Conservation (phyloP, 2,888 invertebrate genomes). For the Notodonta ziczac region DNA sequence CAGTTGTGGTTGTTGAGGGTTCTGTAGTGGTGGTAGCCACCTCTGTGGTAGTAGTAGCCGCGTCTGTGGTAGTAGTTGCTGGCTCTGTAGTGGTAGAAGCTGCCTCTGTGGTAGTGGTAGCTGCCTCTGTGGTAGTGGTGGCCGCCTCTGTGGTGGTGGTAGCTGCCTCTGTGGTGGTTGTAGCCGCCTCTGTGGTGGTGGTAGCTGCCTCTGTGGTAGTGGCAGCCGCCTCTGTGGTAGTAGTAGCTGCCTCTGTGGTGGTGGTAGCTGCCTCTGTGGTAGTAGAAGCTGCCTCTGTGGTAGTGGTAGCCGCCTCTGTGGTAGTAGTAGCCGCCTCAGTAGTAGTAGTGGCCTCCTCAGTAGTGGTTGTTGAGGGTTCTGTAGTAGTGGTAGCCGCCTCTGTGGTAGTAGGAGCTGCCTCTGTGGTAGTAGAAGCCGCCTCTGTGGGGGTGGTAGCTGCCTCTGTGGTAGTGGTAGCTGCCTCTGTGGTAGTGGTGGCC, state of each 20-base stretch:
- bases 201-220: conserved; percentile 7
- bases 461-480: conserved; percentile 7
- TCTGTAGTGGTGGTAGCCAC: conserved; percentile 11
- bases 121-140: conserved; percentile 6
- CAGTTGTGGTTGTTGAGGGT: conserved; percentile 8
- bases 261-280: not conserved
- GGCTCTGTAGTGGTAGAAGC: not conserved
- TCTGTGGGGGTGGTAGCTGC: conserved; percentile 4
- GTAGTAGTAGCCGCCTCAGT: conserved; percentile 10
- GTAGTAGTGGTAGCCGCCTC: conserved; percentile 3
- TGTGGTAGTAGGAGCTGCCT: conserved; percentile 1
- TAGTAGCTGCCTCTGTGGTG: not conserved
- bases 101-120: conserved; percentile 9
- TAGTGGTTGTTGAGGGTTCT: not conserved
- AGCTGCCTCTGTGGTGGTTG: not conserved
- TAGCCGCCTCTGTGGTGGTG: not conserved
- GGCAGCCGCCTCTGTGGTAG: not conserved
- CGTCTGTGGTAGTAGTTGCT: conserved; percentile 6
- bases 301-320: conserved; percentile 2
- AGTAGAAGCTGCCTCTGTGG: conserved; percentile 3
- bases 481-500: conserved; percentile 8
- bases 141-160: not conserved
- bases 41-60: conserved; percentile 17
- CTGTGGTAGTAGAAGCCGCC: conserved; percentile 1
- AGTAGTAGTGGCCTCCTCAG: not conserved